Conservation (phyloP, 92 coral and sea anemone genomes). For the Heliopora coerulea region DNA sequence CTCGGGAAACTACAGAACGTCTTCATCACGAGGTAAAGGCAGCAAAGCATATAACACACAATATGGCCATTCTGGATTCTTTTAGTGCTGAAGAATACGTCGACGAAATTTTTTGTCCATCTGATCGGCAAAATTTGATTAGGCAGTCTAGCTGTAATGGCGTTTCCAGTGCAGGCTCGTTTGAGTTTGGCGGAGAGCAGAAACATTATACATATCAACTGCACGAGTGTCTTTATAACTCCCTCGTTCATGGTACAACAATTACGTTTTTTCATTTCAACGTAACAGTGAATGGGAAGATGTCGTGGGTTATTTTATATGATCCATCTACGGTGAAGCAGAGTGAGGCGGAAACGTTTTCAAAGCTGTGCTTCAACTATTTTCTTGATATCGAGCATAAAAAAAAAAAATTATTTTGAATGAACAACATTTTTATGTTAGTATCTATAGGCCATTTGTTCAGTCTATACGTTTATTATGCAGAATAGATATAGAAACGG, state of each 20-base stretch:
- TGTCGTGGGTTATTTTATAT: slow-evolving; percentile 2
- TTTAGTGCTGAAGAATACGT: background rate
- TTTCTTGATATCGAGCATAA: too few relatives aligned
- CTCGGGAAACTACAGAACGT: background rate
- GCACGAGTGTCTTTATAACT: background rate
- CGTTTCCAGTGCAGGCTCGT: slow-evolving; percentile 15
- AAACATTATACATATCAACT: background rate
- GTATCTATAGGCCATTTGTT: too few relatives aligned
- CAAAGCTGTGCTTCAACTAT: background rate
- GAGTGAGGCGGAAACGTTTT: background rate
- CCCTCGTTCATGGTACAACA: background rate
- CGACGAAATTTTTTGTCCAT: background rate
- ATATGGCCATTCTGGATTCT: background rate
- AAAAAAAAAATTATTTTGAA: too few relatives aligned
- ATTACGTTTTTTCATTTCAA: background rate
- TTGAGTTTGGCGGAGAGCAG: background rate
- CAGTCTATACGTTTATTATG: too few relatives aligned
- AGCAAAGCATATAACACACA: background rate
- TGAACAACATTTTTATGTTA: too few relatives aligned
- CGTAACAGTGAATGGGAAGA: slow-evolving; percentile 3
- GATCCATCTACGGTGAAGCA: background rate
- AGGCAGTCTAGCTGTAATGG: background rate
- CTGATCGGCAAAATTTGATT: background rate
- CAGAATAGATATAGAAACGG: too few relatives aligned
- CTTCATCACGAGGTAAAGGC: background rate